A percentile compares a stretch with the other conserved stretches of the same genome.
Conservation (phyloP, 2,113 vertebrate species). For the Pelobates fuscus region DNA sequence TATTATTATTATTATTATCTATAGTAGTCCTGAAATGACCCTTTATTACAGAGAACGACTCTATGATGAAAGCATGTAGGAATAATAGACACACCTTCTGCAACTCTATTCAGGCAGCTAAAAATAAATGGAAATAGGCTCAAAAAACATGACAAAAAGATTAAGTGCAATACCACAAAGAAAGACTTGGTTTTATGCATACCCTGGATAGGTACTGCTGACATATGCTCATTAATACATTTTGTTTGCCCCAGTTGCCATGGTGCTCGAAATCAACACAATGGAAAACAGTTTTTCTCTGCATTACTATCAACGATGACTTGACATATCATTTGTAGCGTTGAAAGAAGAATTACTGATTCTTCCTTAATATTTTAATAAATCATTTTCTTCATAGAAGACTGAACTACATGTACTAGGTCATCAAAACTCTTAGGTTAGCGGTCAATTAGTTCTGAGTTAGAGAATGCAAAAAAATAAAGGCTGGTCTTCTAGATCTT, state of each 20-base stretch:
- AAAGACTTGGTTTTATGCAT: constrained; percentile 48
- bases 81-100: constrained; percentile 40
- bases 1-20: not conserved
- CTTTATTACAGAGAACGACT: not conserved
- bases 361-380: constrained; percentile 48
- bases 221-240: constrained; percentile 46
- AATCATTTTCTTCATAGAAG: constrained; percentile 21
- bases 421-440: too few relatives aligned
- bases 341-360: constrained; percentile 44
- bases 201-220: constrained; percentile 44
- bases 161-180: constrained; percentile 46
- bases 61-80: constrained; percentile 25
- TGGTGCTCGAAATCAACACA: constrained; percentile 53
- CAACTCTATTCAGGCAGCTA: constrained; percentile 30
- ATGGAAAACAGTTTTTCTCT: constrained; percentile 57
- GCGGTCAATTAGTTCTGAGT: too few relatives aligned
- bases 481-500: too few relatives aligned
- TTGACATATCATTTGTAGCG: constrained; percentile 51
- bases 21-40: constrained; percentile 31
- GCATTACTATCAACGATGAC: constrained; percentile 56
- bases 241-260: constrained; percentile 51
- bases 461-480: too few relatives aligned
- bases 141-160: constrained; percentile 42
- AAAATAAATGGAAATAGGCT: constrained; percentile 46
- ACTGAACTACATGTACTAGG: too few relatives aligned